These are phyloP conservation scores for Nylanderia fulva DNA, from an alignment of 1,140 invertebrate genomes.

Conservation along the genomic window DNA sequence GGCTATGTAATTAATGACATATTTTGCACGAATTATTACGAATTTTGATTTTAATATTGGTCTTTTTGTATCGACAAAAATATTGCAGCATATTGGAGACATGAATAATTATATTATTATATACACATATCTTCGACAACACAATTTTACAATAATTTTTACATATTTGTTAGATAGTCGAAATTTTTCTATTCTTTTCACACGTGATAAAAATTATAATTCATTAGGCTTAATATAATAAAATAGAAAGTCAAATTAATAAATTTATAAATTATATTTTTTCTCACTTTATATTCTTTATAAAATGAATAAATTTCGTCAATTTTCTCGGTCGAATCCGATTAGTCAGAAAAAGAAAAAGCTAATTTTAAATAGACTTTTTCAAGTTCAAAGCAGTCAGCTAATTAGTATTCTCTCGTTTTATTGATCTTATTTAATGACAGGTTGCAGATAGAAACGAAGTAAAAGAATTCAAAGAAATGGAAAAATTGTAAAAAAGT, in stretches of 20 bases:
- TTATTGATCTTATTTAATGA: constrained; percentile 34
- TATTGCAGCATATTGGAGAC: background rate
- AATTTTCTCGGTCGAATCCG: constrained; percentile 67
- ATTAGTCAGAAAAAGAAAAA: constrained; percentile 68
- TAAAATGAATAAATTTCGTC: constrained; percentile 30
- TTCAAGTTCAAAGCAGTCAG: constrained; percentile 68
- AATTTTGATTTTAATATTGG: background rate
- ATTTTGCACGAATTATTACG: background rate
- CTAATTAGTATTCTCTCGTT: constrained; percentile 75
- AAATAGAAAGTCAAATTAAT: background rate
- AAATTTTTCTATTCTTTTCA: background rate
- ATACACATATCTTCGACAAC: background rate
- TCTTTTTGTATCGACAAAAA: background rate
- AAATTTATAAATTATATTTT: background rate
- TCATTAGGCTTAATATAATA: background rate
- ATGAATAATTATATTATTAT: background rate
- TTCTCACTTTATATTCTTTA: background rate
- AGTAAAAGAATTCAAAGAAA: background rate
- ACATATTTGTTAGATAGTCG: background rate
- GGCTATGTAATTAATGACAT: background rate
- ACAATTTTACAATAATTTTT: background rate
- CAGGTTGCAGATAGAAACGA: constrained; percentile 22
- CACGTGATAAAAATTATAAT: background rate
- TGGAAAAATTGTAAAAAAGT: constrained; percentile 42
- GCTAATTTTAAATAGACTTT: constrained; percentile 15